These are phyloP conservation scores for Andrena chrysosceles DNA, from an alignment of 2,888 invertebrate genomes.

Conservation along the genomic window DNA sequence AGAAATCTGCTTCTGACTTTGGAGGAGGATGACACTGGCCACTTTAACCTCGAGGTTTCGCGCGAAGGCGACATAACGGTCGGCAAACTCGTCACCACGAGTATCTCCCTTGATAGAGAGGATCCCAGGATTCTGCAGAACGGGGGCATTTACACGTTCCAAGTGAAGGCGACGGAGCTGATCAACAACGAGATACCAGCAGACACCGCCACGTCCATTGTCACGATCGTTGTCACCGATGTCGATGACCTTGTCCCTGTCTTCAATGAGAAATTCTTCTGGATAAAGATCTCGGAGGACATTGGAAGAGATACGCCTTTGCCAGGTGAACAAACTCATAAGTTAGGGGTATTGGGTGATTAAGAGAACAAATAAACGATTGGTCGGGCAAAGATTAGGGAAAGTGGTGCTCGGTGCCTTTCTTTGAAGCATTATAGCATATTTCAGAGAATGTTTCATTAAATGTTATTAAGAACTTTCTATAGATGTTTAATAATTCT, in stretches of 20 bases:
- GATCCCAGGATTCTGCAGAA: constrained; percentile 90
- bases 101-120: constrained; percentile 90
- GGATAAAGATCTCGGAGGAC: constrained; percentile 91
- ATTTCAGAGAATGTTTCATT: no score
- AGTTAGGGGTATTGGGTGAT: neutral
- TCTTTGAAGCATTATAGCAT: no score
- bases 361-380: no score
- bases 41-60: constrained; percentile 88
- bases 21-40: constrained; percentile 89
- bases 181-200: constrained; percentile 90
- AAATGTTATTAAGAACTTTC: neutral
- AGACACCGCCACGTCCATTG: constrained; percentile 89
- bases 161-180: constrained; percentile 90
- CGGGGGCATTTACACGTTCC: constrained; percentile 92
- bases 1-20: constrained; percentile 89
- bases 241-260: constrained; percentile 91
- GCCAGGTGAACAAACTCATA: constrained; percentile 82
- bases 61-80: constrained; percentile 87
- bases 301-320: constrained; percentile 89
- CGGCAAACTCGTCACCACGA: constrained; percentile 87
- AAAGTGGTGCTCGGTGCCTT: no score
- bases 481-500: no score
- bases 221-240: constrained; percentile 92
- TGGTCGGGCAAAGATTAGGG: no score
- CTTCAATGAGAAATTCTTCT: constrained; percentile 89